Conservation (phyloP, 1,140 invertebrate genomes). For the Eupristina koningsbergeri region DNA sequence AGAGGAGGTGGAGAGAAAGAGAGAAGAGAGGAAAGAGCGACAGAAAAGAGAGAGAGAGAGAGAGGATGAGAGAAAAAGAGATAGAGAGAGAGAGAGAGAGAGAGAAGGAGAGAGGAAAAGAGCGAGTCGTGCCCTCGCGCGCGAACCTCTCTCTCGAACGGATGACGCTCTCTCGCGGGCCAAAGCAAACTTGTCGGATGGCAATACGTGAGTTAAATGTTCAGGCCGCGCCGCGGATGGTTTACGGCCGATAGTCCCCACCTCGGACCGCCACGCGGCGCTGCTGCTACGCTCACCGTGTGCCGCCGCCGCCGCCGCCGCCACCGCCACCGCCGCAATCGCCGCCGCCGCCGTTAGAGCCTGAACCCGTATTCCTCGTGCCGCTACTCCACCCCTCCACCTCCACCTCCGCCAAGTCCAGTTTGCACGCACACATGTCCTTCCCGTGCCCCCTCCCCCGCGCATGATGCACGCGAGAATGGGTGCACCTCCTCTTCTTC, state of each 20-base stretch:
- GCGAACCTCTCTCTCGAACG: slow-evolving; percentile 58
- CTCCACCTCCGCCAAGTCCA: slow-evolving; percentile 47
- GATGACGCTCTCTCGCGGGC: slow-evolving; percentile 70
- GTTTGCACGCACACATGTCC: no score
- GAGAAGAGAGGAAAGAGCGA: neutral
- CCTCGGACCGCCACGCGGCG: slow-evolving; percentile 72
- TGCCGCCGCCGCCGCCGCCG: slow-evolving; percentile 7
- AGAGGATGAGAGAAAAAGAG: slow-evolving; percentile 27
- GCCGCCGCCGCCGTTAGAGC: neutral
- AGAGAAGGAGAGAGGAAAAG: slow-evolving; percentile 32
- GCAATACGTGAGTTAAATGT: slow-evolving; percentile 76
- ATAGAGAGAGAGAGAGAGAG: slow-evolving; percentile 33
- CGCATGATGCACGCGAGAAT: no score
- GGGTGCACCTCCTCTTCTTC: slow-evolving; percentile 43
- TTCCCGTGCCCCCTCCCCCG: slow-evolving; percentile 19
- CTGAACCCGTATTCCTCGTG: slow-evolving; percentile 32
- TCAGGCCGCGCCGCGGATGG: slow-evolving; percentile 70
- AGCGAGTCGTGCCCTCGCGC: slow-evolving; percentile 41
- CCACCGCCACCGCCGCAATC: neutral
- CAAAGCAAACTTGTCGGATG: slow-evolving; percentile 75
- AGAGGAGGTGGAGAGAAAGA: neutral
- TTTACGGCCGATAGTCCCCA: slow-evolving; percentile 74
- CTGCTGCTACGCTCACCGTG: slow-evolving; percentile 62
- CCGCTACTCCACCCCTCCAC: slow-evolving; percentile 21
- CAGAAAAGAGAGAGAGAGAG: slow-evolving; percentile 4